These are phyloP conservation scores for Chelonus formosanus DNA, from an alignment of 2,888 invertebrate genomes.

Conservation along the genomic window DNA sequence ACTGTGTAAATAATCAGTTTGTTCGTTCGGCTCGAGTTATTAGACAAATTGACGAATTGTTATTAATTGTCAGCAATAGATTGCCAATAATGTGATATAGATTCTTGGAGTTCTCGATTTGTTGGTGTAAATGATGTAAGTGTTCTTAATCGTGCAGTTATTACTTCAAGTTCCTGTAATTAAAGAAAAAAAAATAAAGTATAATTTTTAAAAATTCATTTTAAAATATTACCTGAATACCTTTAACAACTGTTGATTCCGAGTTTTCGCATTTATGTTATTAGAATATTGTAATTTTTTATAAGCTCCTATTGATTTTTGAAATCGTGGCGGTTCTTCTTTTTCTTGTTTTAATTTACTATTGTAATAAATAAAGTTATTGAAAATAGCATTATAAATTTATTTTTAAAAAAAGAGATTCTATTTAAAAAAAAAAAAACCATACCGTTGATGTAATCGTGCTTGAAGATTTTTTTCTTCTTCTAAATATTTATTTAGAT, in stretches of 20 bases:
- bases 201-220: constrained; percentile 6
- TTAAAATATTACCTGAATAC: constrained; percentile 39
- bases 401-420: constrained; percentile 23
- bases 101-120: constrained; percentile 55
- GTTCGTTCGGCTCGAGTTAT: constrained; percentile 66
- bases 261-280: constrained; percentile 45
- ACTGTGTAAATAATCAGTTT: constrained; percentile 60
- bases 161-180: constrained; percentile 53
- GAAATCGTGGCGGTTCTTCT: constrained; percentile 26
- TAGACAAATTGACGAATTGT: constrained; percentile 39
- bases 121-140: constrained; percentile 57
- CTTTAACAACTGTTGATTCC: constrained; percentile 56
- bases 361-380: constrained; percentile 5
- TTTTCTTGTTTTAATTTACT: constrained; percentile 41
- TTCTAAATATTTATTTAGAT: constrained; percentile 38
- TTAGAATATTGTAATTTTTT: constrained; percentile 42
- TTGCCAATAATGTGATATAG: constrained; percentile 46
- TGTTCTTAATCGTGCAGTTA: constrained; percentile 57
- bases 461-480: constrained; percentile 45
- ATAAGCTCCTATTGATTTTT: constrained; percentile 14
- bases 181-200: constrained; percentile 15
- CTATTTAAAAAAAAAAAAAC: constrained; percentile 3
- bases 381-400: too few relatives aligned
- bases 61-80: constrained; percentile 7
- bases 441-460: constrained; percentile 47